A percentile compares a stretch with the other conserved stretches of the same genome.
Conservation (phyloP, 2,113 vertebrate species). For the Puma concolor region DNA sequence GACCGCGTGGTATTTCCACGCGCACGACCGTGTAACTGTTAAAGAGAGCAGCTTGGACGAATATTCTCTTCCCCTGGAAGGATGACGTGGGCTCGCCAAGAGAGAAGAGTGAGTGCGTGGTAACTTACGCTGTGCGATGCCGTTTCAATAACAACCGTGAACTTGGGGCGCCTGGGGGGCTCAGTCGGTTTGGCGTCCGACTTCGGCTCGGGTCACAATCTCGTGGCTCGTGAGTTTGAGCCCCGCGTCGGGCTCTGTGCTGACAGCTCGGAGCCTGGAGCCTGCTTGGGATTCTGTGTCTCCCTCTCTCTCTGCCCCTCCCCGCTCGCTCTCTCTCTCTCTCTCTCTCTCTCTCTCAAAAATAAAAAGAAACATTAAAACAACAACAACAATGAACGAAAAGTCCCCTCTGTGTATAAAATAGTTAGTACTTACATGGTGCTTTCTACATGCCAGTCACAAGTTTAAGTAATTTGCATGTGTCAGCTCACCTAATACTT, state of each 20-base stretch:
- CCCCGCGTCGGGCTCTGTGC: too few relatives aligned
- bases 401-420: not conserved
- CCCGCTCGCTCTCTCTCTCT: too few relatives aligned
- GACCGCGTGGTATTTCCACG: not conserved
- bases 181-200: accelerated
- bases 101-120: not conserved
- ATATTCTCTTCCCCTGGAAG: not conserved
- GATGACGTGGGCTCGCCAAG: not conserved
- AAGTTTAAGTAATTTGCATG: too few relatives aligned
- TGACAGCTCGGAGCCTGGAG: too few relatives aligned
- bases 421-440: not conserved
- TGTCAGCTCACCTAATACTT: not conserved
- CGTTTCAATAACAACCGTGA: not conserved
- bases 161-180: too few relatives aligned
- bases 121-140: not conserved
- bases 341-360: too few relatives aligned
- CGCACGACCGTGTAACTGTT: not conserved
- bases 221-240: too few relatives aligned
- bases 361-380: too few relatives aligned
- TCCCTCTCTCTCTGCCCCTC: too few relatives aligned
- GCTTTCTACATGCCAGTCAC: not conserved
- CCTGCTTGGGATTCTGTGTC: too few relatives aligned
- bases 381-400: not conserved
- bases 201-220: too few relatives aligned
- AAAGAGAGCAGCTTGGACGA: not conserved